Conservation (phyloP, 2,113 vertebrate genomes). For the Corythoichthys haematopterus region DNA sequence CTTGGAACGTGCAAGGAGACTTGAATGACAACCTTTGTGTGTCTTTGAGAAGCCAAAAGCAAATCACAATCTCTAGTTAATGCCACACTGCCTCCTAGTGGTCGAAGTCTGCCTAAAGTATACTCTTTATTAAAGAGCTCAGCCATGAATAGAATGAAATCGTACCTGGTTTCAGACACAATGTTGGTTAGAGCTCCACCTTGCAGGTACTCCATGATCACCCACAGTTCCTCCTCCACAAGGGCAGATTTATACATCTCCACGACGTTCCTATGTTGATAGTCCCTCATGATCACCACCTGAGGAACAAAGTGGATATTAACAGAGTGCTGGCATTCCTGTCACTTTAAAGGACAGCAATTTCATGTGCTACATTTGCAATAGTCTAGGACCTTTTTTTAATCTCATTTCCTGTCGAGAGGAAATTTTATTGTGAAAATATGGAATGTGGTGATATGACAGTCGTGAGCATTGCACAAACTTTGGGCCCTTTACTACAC, state of each 20-base stretch:
- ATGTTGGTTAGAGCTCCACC: conserved; percentile 97
- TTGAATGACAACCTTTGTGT: conserved; percentile 13
- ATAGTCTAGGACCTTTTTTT: too few relatives aligned
- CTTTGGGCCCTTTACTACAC: too few relatives aligned
- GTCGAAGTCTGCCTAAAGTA: conserved; percentile 22
- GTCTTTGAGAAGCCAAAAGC: conserved; percentile 5
- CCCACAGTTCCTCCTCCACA: conserved; percentile 97
- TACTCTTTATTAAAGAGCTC: conserved; percentile 7
- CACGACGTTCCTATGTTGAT: conserved; percentile 93
- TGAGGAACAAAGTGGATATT: conserved; percentile 52
- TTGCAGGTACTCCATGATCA: conserved; percentile 98
- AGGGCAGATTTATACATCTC: conserved; percentile 98
- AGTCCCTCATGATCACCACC: conserved; percentile 99
- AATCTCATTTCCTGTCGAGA: too few relatives aligned
- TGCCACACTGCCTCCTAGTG: conserved; percentile 69
- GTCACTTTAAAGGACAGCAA: too few relatives aligned
- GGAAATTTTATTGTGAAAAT: too few relatives aligned
- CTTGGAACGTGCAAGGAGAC: background rate
- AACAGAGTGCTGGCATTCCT: background rate
- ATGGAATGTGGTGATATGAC: too few relatives aligned
- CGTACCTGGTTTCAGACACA: conserved; percentile 92
- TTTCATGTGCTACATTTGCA: too few relatives aligned
- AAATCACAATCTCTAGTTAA: conserved; percentile 3
- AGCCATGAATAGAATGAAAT: conserved; percentile 12
- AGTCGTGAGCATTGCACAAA: too few relatives aligned